Evolutionary conservation across 1,140 invertebrate genomes (phyloP), one percentile per base, ranked within the genome.

Genomic region (Pygmarrhopalites habei): DNA sequence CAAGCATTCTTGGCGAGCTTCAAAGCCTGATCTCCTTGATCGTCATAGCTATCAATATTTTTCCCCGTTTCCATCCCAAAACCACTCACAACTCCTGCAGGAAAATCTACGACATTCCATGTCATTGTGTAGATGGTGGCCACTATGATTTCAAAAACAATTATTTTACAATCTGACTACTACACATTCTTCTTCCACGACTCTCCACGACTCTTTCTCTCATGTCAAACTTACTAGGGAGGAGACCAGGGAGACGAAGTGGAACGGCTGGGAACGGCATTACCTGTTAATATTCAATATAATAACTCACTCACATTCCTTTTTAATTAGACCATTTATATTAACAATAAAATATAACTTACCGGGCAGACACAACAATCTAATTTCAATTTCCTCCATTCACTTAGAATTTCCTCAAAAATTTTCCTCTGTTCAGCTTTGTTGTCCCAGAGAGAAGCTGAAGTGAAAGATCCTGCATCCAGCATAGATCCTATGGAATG

Each of bases 221-320:
- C n/a, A n/a, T n/a, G n/a, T n/a, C n/a, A n/a, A n/a, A n/a, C n/a
- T n/a, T n/a, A n/a, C n/a, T n/a, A n/a, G n/a, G n/a, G n/a, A n/a
- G n/a, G n/a, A n/a, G n/a, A n/a, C 66, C 69, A 29, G 69, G 69
- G 19, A 39, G n/a, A 51, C 66, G 30, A 47, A 64, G 44, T 12
- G 61, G 66, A 23, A 60, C 60, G 44, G 69, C 69, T 47, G 69
- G 58, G 28, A 71, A 71, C 25, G 69, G 69, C 39, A 71, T 60
- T 1, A 66, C n/a, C n/a, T n/a, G n/a, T n/a, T n/a, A n/a, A n/a
- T n/a, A n/a, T n/a, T n/a, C n/a, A n/a, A n/a, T n/a, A n/a, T n/a
- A n/a, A n/a, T n/a, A n/a, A n/a, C n/a, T n/a, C n/a, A n/a, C n/a
- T n/a, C n/a, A n/a, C n/a, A n/a, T n/a, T n/a, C n/a, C n/a, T n/a